These are phyloP conservation scores for Peromyscus aztecus DNA, from an alignment of 2,797 vertebrate species.

Conservation along the genomic window DNA sequence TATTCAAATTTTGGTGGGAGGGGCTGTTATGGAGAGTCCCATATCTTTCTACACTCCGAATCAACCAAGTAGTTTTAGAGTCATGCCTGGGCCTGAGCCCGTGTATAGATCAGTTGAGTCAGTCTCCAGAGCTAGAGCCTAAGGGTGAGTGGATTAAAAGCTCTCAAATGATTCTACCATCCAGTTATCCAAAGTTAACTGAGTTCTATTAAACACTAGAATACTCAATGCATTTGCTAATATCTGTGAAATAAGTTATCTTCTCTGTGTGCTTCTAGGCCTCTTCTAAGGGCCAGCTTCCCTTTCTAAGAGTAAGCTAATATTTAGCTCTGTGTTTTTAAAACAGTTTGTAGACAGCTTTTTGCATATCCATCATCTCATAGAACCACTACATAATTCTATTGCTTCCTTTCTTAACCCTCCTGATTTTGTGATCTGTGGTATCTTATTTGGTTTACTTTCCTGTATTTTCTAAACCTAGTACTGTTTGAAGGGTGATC, in stretches of 20 bases:
- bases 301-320: background rate
- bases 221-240: background rate
- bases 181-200: background rate
- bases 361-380: background rate
- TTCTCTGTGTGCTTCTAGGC: background rate
- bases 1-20: background rate
- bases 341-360: background rate
- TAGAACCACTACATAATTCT: background rate
- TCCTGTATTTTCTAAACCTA: background rate
- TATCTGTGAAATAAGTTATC: background rate
- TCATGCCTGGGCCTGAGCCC: background rate
- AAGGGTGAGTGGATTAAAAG: background rate
- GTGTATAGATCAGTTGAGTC: background rate
- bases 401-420: background rate
- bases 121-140: background rate
- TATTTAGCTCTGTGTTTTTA: background rate
- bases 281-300: background rate
- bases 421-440: background rate
- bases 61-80: background rate
- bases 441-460: background rate
- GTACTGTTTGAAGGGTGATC: background rate
- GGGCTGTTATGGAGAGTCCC: background rate
- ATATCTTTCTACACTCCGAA: background rate
- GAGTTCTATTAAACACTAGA: background rate
- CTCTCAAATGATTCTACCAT: constrained; percentile 11